Evolutionary conservation across 1,140 invertebrate species (phyloP), one percentile per base, ranked within the genome.

Genomic region (Pogonus chalceus): DNA sequence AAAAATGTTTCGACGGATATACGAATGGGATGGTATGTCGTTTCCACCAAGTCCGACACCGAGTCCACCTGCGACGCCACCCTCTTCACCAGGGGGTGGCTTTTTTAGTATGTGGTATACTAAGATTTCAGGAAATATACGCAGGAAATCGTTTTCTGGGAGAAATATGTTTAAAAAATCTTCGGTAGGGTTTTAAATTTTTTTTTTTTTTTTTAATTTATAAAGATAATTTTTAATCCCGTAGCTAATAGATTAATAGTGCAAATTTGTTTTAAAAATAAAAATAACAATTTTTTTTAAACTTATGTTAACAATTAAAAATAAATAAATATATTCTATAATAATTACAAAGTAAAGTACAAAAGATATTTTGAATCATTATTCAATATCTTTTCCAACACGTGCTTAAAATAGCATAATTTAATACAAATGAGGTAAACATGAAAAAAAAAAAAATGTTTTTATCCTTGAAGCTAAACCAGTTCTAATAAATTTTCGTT

Each of bases 1-100:
- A n/a, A n/a, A n/a, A n/a, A 49, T 49, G 47, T 49, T 49, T 49
- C 47, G 47, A 7, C 47, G 47, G 7, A 9, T 49, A 2, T 21
- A 22, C 20, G 47, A 23, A 4, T 21, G 20, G 22, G 47, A 49
- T 3, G 47, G 3, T 23, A 12, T 2, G 18, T 49, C 47, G 7
- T 20, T 20, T 4, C 2, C 47, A 10, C 47, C 22, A 4, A 49
- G 47, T 49, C 47, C 47, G 20, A 21, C 47, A 10, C 47, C 22
- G 3, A 49, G 47, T 49, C 37, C 37, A 10, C 47, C 47, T 4
- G 47, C 47, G 18, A 22, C 47, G 10, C 47, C 47, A 23, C 47
- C 20, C 2, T 20, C 47, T 23, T 49, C 47, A 23, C 47, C 47
- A 7, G 22, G 20, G 10, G 47, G 47, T 49, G 47, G 47, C 22